These are phyloP conservation scores for Camponotus fellah DNA, from an alignment of 2,888 invertebrate species.

Conservation along the genomic window DNA sequence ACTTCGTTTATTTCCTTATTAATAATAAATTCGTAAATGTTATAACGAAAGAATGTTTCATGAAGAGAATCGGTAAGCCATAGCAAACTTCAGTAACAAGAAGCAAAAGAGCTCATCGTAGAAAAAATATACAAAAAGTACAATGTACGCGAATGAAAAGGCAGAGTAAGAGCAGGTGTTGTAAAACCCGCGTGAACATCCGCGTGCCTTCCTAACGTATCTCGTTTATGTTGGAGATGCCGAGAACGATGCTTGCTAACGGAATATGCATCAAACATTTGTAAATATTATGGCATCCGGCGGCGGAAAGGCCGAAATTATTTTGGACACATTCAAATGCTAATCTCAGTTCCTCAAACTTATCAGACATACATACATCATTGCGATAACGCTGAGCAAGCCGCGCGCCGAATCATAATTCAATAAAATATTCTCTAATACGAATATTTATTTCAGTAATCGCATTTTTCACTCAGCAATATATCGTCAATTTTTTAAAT, in stretches of 20 bases:
- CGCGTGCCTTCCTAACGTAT: slow-evolving; percentile 4
- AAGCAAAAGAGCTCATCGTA: neutral
- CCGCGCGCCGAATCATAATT: slow-evolving; percentile 13
- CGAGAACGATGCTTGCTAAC: slow-evolving; percentile 53
- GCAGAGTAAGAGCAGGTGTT: slow-evolving; percentile 23
- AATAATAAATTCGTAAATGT: too few species aligned
- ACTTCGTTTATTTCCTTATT: neutral
- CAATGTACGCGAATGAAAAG: slow-evolving; percentile 29
- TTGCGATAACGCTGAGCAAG: slow-evolving; percentile 9
- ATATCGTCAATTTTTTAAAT: neutral
- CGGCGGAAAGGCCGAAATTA: slow-evolving; percentile 22
- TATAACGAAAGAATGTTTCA: neutral
- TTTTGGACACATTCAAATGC: slow-evolving; percentile 46
- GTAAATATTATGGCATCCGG: slow-evolving; percentile 60
- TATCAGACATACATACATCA: slow-evolving; percentile 14
- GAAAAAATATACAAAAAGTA: slow-evolving; percentile 38
- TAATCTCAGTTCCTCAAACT: neutral
- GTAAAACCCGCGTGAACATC: slow-evolving; percentile 12
- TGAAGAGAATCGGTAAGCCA: neutral
- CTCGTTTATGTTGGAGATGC: slow-evolving; percentile 20
- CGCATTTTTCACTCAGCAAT: neutral
- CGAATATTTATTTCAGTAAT: slow-evolving; percentile 1
- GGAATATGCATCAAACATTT: slow-evolving; percentile 51
- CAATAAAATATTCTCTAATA: slow-evolving; percentile 23
- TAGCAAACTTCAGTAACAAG: neutral